phyloP scores from a whole-genome alignment of 2,113 vertebrate species.

The Apodemus speciosus region DNA sequence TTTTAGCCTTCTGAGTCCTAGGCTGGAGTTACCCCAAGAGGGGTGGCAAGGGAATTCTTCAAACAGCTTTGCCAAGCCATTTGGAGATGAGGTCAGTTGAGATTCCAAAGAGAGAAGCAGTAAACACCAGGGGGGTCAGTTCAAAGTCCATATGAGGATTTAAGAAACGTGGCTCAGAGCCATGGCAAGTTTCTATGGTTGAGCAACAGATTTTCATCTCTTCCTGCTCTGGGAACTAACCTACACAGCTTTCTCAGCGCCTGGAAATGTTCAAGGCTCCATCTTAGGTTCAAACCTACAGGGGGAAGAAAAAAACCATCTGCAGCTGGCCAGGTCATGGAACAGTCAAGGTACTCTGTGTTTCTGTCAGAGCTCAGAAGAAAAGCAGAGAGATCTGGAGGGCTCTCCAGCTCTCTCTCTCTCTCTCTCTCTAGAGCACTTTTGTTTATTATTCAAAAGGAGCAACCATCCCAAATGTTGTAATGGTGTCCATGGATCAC shows the following conservation, averaged over 20 bases:
- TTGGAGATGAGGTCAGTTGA: neutral
- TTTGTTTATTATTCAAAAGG: neutral
- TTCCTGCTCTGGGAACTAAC: neutral
- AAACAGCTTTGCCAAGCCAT: neutral
- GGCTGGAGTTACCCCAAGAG: neutral
- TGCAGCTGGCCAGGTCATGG: slow-evolving; percentile 35
- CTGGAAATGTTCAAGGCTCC: slow-evolving; percentile 17
- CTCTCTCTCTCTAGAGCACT: slow-evolving; percentile 6
- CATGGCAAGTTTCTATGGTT: neutral
- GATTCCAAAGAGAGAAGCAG: neutral
- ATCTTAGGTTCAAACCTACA: neutral
- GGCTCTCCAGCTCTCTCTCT: neutral
- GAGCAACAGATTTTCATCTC: slow-evolving; percentile 40
- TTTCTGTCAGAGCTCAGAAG: neutral
- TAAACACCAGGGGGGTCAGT: neutral
- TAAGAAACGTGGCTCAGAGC: slow-evolving; percentile 27
- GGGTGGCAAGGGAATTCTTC: neutral
- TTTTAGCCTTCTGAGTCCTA: neutral
- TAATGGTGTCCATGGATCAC: neutral
- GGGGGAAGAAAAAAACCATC: neutral
- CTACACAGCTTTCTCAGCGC: slow-evolving; percentile 45
- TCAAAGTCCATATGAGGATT: neutral
- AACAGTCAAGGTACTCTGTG: slow-evolving; percentile 6
- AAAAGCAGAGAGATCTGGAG: neutral
- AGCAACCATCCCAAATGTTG: neutral